Evolutionary conservation across 2,797 vertebrate species (phyloP), one percentile per base, ranked within the genome.

Genomic region (Sebastes hubbsi): DNA sequence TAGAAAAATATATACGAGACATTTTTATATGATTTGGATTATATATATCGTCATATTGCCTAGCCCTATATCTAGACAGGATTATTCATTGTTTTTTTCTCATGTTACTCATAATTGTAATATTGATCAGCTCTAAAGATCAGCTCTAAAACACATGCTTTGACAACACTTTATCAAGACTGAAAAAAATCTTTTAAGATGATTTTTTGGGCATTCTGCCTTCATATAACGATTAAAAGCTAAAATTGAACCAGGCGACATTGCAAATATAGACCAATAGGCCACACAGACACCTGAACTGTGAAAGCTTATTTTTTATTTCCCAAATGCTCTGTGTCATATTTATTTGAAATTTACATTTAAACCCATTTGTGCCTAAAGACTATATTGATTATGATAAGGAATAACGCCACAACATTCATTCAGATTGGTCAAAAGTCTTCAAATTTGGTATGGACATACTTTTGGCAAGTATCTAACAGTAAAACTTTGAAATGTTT

Each of bases 371-470:
- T 42, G 38, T 42, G 14, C 38, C 38, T 0, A 1, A 7, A 42
- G 38, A 42, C 38, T 42, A 16, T 42, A 42, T 42, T 42, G 0
- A 42, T 16, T 42, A 42, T 42, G 38, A 42, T 42, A 42, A 42
- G 38, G 0, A 42, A 42, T 16, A 42, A 16, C 6, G 0, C 38
- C 38, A 42, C 0, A 16, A 16, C 1, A 42, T 42, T 42, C 7
- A 1, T 42, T 16, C 38, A 16, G 38, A 42, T 16, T 0, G 38
- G 14, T 16, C 38, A 42, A 42, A 42, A 42, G 6, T 42, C 38
- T 42, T 42, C 14, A 0, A 42, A 42, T 42, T 42, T 42, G 38
- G 38, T 16, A 42, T 1, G 14, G 14, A 42, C 38, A 42, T 42
- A 42, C 38, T 16, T 42, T 42, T 1, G 38, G 14, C 2, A 42